phyloP scores from a whole-genome alignment of 2,797 vertebrate species.

The Psittacula derbiana region DNA sequence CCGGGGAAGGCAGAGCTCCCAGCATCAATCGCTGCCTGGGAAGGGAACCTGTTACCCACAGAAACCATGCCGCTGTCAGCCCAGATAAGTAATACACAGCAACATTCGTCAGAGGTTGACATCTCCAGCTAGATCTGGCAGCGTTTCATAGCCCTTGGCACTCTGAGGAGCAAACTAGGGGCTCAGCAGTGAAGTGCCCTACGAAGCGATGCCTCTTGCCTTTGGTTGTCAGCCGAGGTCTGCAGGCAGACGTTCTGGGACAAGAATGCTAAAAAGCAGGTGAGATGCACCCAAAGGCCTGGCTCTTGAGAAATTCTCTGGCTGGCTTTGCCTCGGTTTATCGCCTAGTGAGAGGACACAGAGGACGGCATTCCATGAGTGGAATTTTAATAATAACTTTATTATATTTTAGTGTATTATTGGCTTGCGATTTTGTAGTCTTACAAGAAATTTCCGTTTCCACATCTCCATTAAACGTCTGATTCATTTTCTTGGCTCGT shows the following conservation, averaged over 20 bases:
- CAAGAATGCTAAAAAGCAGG: neutral
- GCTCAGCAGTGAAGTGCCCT: fast-evolving
- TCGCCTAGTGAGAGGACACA: neutral
- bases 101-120: fast-evolving
- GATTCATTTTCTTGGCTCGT: slow-evolving; percentile 71
- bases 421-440: slow-evolving; percentile 57
- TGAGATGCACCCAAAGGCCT: neutral
- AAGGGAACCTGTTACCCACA: neutral
- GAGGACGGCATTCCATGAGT: neutral
- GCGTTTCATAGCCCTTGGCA: neutral
- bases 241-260: neutral
- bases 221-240: neutral
- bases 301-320: neutral
- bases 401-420: slow-evolving; percentile 61
- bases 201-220: neutral
- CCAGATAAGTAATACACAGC: neutral
- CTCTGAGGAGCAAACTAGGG: neutral
- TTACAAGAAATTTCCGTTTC: slow-evolving; percentile 74
- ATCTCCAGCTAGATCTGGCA: neutral
- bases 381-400: slow-evolving; percentile 68
- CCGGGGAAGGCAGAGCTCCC: neutral
- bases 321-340: neutral
- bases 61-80: neutral
- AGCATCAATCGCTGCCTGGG: neutral
- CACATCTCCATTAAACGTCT: slow-evolving; percentile 68